Evolutionary conservation across 2,888 invertebrate genomes (phyloP), one percentile per base, ranked within the genome.

Genomic region (Agonum fuliginosum): DNA sequence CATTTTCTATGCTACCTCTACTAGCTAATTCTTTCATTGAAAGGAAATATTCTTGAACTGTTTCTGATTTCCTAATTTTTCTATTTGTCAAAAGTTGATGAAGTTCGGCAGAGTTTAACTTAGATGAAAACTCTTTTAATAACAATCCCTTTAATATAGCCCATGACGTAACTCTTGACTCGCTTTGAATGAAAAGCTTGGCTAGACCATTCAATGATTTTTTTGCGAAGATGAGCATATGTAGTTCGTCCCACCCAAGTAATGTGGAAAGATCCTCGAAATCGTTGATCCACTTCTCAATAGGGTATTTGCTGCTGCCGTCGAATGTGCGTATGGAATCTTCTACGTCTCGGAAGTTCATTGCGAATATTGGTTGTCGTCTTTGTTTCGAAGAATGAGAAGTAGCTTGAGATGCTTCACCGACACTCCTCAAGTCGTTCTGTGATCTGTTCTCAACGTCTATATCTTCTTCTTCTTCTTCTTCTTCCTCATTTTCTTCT

Each of bases 11-110:
- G 1, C 80, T 80, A 0, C 82, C 85, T 62, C 84, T 82, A 3
- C 82, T 79, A 17, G 84, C 85, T 12, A 86, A 78, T 79, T 86
- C 85, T 77, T 83, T 83, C 85, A 86, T 86, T 10, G 51, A 67
- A 1, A 85, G 78, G 12, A 84, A 83, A 79, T 86, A 87, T 72
- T 86, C 84, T 78, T 84, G 84, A 5, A 82, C 81, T 1, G 83
- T 83, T 79, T 86, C 85, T 8, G 82, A 81, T 14, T 77, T 80
- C 14, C 81, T 80, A 80, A 84, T 86, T 41, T 82, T 84, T n/a
- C 83, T 73, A 6, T 79, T 65, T 22, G 79, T 77, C 19, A 82
- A 54, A 30, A 80, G 37, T 46, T 82, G 79, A 71, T 81, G 81
- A 14, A 79, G 2, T 27, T 74, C 37, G 1, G 46, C 74, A 46